Conservation (phyloP, 2,888 invertebrate species). For the Aspidapion aeneum region DNA sequence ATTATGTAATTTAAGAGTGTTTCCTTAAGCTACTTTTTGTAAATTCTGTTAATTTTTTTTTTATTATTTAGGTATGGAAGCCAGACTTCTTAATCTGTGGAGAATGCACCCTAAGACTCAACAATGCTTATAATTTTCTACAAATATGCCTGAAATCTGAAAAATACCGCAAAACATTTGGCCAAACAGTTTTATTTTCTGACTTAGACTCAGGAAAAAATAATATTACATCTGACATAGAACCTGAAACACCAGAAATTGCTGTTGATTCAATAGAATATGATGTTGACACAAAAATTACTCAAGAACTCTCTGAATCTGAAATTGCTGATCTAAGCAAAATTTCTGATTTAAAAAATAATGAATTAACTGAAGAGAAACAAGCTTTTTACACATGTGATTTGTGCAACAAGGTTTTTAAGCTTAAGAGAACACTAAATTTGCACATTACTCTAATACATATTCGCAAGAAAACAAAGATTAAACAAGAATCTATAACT, state of each 20-base stretch:
- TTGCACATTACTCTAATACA: slow-evolving; percentile 31
- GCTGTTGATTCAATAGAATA: no score
- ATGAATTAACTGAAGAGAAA: slow-evolving; percentile 6
- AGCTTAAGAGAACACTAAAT: slow-evolving; percentile 30
- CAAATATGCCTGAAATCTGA: slow-evolving; percentile 29
- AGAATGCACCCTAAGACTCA: slow-evolving; percentile 27
- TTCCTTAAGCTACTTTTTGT: neutral
- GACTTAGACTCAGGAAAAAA: neutral
- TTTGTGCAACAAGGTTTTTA: slow-evolving; percentile 28
- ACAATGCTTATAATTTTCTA: slow-evolving; percentile 28
- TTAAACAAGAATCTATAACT: slow-evolving; percentile 2
- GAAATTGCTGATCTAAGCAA: no score
- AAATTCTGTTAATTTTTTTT: neutral
- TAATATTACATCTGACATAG: no score
- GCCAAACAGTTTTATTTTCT: slow-evolving; percentile 8
- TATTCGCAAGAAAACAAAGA: slow-evolving; percentile 11
- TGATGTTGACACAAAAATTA: no score
- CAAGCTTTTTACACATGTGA: slow-evolving; percentile 23
- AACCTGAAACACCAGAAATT: no score
- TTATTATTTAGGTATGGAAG: slow-evolving; percentile 28
- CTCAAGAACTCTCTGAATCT: no score
- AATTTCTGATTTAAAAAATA: neutral
- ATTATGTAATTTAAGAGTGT: no score
- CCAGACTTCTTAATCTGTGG: slow-evolving; percentile 28
- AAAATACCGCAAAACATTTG: slow-evolving; percentile 26